Evolutionary conservation across 2,113 vertebrate species (phyloP), one percentile per base, ranked within the genome.

Genomic region (Pitta sordida): DNA sequence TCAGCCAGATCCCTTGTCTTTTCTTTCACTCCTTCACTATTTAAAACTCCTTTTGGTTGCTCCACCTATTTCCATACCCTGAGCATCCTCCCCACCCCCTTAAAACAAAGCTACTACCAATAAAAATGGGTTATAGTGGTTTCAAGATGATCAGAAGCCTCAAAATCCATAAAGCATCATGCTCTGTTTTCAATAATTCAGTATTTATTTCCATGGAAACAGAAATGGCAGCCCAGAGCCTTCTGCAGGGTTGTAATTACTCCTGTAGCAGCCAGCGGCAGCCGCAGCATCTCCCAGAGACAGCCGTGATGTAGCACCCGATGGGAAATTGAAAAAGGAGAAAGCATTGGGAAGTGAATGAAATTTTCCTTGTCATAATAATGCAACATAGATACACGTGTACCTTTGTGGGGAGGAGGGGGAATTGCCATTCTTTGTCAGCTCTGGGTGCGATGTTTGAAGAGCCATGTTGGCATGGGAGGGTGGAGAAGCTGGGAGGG

Each of bases 171-270:
- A 64, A 71, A 90, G 41, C 70, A 73, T 73, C 81, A 39, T 58
- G 59, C 83, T 92, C 73, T 88, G 51, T 85, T 96, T 91, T 76
- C 78, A 37, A 27, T 74, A 59, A 90, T 96, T 93, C 74, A 36
- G 79, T 88, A 86, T 96, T 96, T 96, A 97, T 96, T 97, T 92
- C 96, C 95, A 97, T 97, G 96, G 97, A 95, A 97, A 97, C 95
- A 0, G 92, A 78, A 95, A 91, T 64, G 79, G 96, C 93, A 96
- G 94, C 91, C 80, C 3, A 18, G 84, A 96, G 88, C 88, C 78
- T 96, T 96, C 64, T 93, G 90, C 82, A 90, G 91, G 79, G 76
- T 46, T 94, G 94, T 96, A 95, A 97, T 96, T 96, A 96, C 90
- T 96, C 84, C 79, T 68, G 85, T 60, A 92, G 90, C 94, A 95